Evolutionary conservation across 53 echinoderm and acorn worm genomes (phyloP).

Genomic region (Astropecten irregularis): DNA sequence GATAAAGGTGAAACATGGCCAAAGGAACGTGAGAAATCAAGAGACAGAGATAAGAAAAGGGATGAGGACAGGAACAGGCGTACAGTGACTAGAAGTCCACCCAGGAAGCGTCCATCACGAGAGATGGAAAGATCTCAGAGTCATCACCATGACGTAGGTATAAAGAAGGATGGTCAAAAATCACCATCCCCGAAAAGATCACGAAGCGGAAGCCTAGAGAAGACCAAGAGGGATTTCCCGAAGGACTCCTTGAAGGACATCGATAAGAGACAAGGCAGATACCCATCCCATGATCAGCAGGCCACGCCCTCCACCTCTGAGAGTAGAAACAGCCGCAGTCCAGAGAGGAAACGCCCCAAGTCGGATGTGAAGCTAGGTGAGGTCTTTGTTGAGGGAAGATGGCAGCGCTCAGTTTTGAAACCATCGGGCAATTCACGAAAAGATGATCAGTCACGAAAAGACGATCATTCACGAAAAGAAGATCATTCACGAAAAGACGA

Average conservation of each 20-base stretch:
- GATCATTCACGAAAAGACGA: neutral
- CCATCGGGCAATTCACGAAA: neutral
- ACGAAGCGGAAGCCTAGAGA: constrained; percentile 4
- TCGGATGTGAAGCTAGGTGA: neutral
- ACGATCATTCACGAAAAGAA: too few relatives aligned
- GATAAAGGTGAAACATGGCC: neutral
- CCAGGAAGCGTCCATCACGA: neutral
- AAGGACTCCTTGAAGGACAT: constrained; percentile 1
- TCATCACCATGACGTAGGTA: neutral
- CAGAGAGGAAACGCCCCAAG: constrained; percentile 27
- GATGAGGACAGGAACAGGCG: neutral
- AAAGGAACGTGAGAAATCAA: neutral
- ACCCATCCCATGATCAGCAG: neutral
- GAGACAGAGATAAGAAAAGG: constrained; percentile 1
- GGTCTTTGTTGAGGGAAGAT: constrained; percentile 18
- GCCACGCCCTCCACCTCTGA: neutral
- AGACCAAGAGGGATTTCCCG: neutral
- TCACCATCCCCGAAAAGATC: constrained; percentile 14
- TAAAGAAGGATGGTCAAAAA: neutral
- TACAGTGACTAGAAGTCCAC: constrained; percentile 3
- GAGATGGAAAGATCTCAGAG: constrained; percentile 22
- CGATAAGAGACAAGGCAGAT: constrained; percentile 15
- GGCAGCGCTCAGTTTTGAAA: neutral
- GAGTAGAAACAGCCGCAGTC: constrained; percentile 25
- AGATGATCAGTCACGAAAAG: neutral